Base-by-base conservation (phyloP, 2,888 invertebrate genomes). In the Clitarchus hookeri region DNA sequence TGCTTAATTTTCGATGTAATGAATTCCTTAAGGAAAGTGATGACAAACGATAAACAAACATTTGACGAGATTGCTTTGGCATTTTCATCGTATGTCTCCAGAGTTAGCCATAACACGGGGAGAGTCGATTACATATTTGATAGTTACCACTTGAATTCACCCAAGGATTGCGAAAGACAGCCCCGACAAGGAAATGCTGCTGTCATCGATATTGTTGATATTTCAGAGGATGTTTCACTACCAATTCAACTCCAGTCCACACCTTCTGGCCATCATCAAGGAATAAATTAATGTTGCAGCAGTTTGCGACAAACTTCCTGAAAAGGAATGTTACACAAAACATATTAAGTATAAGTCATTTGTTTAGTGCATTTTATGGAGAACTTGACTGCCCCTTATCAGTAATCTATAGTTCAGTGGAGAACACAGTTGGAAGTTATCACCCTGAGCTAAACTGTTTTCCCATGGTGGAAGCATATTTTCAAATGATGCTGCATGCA, bases 231-330 rank as follows among this genome's bases (percentile, higher is more conserved):
- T 6, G 48, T 48, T 78, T 16, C 78, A 78, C 78, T 26, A 16
- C 78, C 78, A 8, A 78, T 78, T 78, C 78, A 78, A 78, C 78
- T 48, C 48, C n/a, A n/a, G n/a, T n/a, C n/a, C n/a, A n/a, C n/a
- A n/a, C n/a, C n/a, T n/a, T n/a, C n/a, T n/a, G n/a, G n/a, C n/a
- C n/a, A n/a, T n/a, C n/a, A n/a, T n/a, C 78, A 78, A 78, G 78
- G 78, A 78, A 78, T 78, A 78, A 78, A 78, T 26, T 78, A 78
- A 25, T 78, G 78, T 78, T 78, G 78, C 78, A 78, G 78, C 78
- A 78, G 78, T 78, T 78, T 78, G 13, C 26, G 78, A 78, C 23
- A 78, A 78, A 25, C 8, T 78, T 78, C 13, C 78, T 78, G 78
- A 78, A 78, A 78, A 78, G 6, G 13, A 78, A 8, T 78, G 8